Conservation (phyloP, 1,140 invertebrate species). For the Acromyrmex echinatior region DNA sequence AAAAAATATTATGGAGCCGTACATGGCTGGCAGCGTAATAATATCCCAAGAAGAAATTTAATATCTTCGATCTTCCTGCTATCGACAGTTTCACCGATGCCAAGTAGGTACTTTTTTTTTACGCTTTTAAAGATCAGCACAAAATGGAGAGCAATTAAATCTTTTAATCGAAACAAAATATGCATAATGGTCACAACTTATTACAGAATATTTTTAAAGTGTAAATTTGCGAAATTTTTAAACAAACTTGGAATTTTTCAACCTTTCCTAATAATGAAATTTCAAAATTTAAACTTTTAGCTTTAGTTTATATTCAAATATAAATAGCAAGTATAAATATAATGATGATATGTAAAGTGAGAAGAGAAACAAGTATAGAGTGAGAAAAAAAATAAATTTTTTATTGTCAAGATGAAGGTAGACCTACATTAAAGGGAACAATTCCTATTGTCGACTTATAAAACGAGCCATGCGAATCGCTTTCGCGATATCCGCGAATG, state of each 20-base stretch:
- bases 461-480: constrained; percentile 49
- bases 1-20: not conserved
- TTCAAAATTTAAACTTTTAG: constrained; percentile 1
- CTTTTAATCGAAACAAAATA: not conserved
- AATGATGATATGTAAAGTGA: not conserved
- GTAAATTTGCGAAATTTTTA: not conserved
- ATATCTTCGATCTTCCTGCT: constrained; percentile 46
- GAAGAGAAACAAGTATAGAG: not conserved
- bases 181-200: not conserved
- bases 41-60: constrained; percentile 45
- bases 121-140: not conserved
- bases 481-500: constrained; percentile 43
- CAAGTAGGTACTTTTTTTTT: not conserved
- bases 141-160: constrained; percentile 5
- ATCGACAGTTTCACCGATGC: constrained; percentile 42
- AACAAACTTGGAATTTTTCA: not conserved
- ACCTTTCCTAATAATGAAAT: not conserved
- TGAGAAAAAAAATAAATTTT: not conserved
- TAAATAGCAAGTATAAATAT: not conserved
- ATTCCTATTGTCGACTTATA: constrained; percentile 44
- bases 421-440: constrained; percentile 23
- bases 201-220: not conserved
- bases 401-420: constrained; percentile 3
- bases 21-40: constrained; percentile 39
- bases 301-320: not conserved